phyloP scores from a whole-genome alignment of 2,797 vertebrate genomes.

The Halcyon badia region DNA sequence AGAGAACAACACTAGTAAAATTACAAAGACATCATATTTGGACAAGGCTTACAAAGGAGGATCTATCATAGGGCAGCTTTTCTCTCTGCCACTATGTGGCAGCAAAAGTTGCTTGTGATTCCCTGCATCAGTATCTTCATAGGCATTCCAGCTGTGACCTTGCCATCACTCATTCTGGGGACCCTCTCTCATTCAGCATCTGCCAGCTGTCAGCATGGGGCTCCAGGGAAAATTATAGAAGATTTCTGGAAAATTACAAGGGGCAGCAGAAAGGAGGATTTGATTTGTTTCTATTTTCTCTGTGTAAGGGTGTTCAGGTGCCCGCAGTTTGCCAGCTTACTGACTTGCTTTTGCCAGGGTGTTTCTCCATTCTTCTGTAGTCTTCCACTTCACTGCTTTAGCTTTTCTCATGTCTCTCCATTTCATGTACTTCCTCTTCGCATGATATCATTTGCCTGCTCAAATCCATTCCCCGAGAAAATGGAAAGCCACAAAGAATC shows the following conservation, averaged over 20 bases:
- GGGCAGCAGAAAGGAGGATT: constrained; percentile 24
- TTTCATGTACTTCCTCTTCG: neutral
- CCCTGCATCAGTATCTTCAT: neutral
- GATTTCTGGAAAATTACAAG: constrained; percentile 65
- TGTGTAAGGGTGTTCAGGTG: neutral
- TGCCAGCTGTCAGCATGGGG: constrained; percentile 34
- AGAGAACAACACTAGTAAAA: neutral
- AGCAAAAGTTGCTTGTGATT: constrained; percentile 40
- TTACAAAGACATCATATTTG: neutral
- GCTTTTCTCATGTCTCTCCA: neutral
- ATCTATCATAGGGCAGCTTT: neutral
- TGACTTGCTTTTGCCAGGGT: neutral
- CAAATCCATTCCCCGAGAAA: neutral
- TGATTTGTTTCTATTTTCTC: constrained; percentile 46
- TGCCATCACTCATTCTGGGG: constrained; percentile 32
- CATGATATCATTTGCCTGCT: neutral
- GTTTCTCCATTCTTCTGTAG: neutral
- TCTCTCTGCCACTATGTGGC: constrained; percentile 52
- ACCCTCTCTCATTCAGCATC: constrained; percentile 41
- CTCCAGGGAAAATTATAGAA: constrained; percentile 60
- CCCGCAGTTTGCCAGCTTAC: neutral
- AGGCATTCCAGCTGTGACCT: constrained; percentile 66
- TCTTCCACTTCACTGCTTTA: neutral
- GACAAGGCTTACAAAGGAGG: neutral
- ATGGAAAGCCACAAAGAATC: neutral